These are phyloP conservation scores for Epizoanthus fatuus DNA, from an alignment of 92 coral and sea anemone species.

Conservation along the genomic window DNA sequence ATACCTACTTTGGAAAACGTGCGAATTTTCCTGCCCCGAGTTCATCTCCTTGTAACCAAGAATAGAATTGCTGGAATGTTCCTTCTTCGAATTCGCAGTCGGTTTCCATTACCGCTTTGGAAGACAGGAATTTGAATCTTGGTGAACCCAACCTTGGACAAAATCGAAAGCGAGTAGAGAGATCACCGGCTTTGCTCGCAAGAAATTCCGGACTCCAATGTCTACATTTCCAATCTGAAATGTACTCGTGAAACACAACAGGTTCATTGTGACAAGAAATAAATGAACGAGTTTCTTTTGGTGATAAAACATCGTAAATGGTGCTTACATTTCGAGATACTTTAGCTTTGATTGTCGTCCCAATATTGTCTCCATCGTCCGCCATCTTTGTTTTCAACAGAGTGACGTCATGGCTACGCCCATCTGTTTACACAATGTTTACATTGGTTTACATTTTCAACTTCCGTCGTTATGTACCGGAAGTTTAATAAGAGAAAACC, in stretches of 20 bases:
- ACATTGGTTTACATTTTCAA: not conserved
- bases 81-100: slow-evolving; percentile 89
- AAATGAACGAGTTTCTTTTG: slow-evolving; percentile 12
- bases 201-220: slow-evolving; percentile 88
- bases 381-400: slow-evolving; percentile 41
- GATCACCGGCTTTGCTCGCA: slow-evolving; percentile 72
- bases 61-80: slow-evolving; percentile 78
- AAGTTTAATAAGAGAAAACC: slow-evolving; percentile 2
- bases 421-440: not conserved
- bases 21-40: slow-evolving; percentile 71
- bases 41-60: slow-evolving; percentile 81
- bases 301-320: slow-evolving; percentile 16
- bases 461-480: slow-evolving; percentile 8
- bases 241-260: slow-evolving; percentile 71
- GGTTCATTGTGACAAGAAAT: slow-evolving; percentile 65
- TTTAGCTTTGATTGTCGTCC: not conserved
- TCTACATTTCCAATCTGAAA: slow-evolving; percentile 77
- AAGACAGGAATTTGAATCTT: slow-evolving; percentile 42
- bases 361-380: not conserved
- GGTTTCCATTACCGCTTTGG: slow-evolving; percentile 83
- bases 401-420: slow-evolving; percentile 22
- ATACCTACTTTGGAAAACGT: slow-evolving; percentile 76
- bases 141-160: slow-evolving; percentile 62
- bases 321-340: not conserved
- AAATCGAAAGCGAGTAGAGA: slow-evolving; percentile 85